These are phyloP conservation scores for Pantherophis guttatus DNA, from an alignment of 2,113 vertebrate species.

Conservation along the genomic window DNA sequence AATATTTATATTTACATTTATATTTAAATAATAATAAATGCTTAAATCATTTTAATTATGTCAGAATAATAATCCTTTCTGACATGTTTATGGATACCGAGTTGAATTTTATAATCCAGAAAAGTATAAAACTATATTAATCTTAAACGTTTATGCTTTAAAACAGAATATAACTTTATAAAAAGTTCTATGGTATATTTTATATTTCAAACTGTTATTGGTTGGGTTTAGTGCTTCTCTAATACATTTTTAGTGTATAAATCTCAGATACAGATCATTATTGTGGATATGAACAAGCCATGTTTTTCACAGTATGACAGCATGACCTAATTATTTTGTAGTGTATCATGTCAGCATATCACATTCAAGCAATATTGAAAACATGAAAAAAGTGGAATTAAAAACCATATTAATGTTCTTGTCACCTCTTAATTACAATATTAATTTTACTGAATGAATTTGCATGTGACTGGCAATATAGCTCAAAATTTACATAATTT, in stretches of 20 bases:
- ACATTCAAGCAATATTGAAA: background rate
- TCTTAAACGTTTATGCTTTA: conserved; percentile 18
- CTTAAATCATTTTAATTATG: background rate
- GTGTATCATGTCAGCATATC: background rate
- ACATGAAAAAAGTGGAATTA: background rate
- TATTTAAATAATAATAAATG: background rate
- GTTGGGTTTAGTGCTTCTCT: background rate
- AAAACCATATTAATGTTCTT: background rate
- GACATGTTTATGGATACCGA: background rate
- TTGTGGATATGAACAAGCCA: background rate
- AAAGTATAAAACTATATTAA: background rate
- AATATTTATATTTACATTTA: background rate
- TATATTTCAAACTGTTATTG: conserved; percentile 19
- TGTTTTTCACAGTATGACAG: background rate
- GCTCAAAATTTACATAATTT: background rate
- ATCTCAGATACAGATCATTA: background rate
- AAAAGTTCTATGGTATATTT: background rate
- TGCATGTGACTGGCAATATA: conserved; percentile 2
- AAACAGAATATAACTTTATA: conserved; percentile 26
- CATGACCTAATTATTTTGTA: background rate
- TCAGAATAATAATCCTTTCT: background rate
- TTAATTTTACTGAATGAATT: conserved; percentile 10
- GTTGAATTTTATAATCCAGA: background rate
- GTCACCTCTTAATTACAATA: conserved; percentile 19
- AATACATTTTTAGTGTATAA: background rate